Evolutionary conservation across 2,797 vertebrate species (phyloP).

Genomic region (Garrulus glandarius): DNA sequence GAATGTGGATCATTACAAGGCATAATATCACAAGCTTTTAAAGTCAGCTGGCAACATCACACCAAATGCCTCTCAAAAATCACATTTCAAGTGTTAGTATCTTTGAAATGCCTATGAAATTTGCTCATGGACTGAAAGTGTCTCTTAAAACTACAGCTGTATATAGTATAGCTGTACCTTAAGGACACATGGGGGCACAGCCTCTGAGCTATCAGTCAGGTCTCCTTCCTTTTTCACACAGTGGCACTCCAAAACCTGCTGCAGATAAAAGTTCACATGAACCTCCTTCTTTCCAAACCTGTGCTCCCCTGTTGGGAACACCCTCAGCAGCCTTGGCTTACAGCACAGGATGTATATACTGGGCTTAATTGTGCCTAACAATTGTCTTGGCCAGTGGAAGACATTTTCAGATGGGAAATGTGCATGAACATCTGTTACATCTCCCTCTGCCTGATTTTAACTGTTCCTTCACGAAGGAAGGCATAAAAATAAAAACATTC

Average conservation of each 20-base stretch:
- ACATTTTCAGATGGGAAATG: constrained; percentile 36
- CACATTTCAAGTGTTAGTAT: not conserved
- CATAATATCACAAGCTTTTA: not conserved
- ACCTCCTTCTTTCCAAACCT: not conserved
- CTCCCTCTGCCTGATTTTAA: not conserved
- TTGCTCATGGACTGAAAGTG: not conserved
- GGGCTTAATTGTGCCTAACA: constrained; percentile 53
- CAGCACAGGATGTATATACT: constrained; percentile 2
- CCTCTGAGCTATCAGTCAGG: not conserved
- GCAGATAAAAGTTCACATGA: not conserved
- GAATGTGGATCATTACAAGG: not conserved
- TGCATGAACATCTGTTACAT: constrained; percentile 26
- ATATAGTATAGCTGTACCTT: not conserved
- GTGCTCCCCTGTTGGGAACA: not conserved
- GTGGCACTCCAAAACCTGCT: not conserved
- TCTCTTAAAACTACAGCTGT: not conserved
- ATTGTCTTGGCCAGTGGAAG: constrained; percentile 3
- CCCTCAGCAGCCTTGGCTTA: not conserved
- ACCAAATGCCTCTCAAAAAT: not conserved
- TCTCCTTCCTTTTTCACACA: not conserved
- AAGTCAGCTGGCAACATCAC: constrained; percentile 8
- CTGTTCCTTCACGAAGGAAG: not conserved
- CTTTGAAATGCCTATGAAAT: not conserved
- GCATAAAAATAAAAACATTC: not conserved
- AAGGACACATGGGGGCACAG: not conserved